Percentiles rank a stretch among this genome's conserved stretches.
These are phyloP conservation scores for Caradrina clavipalpis DNA, from an alignment of 2,888 invertebrate genomes.

Conservation along the genomic window DNA sequence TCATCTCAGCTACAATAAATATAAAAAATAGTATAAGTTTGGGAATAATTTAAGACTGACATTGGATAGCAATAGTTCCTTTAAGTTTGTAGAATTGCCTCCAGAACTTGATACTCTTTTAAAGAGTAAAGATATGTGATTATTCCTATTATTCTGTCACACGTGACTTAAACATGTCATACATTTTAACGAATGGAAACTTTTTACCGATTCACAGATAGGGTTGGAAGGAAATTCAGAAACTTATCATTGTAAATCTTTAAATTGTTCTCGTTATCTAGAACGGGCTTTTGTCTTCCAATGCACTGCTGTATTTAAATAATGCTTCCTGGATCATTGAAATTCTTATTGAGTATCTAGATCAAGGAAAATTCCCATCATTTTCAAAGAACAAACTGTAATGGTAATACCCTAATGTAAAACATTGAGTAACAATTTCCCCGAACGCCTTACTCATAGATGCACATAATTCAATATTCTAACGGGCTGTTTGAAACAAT, in stretches of 20 bases:
- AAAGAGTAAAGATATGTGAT: neutral
- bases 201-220: neutral
- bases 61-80: too few relatives aligned
- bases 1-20: too few relatives aligned
- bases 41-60: too few relatives aligned
- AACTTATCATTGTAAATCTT: constrained; percentile 10
- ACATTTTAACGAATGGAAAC: constrained; percentile 23
- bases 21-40: too few relatives aligned
- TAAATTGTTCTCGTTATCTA: constrained; percentile 27
- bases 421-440: constrained; percentile 44
- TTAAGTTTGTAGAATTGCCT: too few relatives aligned
- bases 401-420: constrained; percentile 35
- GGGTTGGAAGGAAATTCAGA: constrained; percentile 1
- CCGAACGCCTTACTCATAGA: constrained; percentile 44
- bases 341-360: constrained; percentile 41
- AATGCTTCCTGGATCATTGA: constrained; percentile 40
- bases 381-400: constrained; percentile 11
- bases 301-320: neutral
- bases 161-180: neutral
- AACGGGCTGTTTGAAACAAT: constrained; percentile 84
- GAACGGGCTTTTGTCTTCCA: neutral
- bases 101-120: too few relatives aligned
- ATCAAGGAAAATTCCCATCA: constrained; percentile 37
- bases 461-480: constrained; percentile 77
- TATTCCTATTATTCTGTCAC: neutral